phyloP scores from a whole-genome alignment of 1,140 invertebrate genomes.

The Prorops nasuta region DNA sequence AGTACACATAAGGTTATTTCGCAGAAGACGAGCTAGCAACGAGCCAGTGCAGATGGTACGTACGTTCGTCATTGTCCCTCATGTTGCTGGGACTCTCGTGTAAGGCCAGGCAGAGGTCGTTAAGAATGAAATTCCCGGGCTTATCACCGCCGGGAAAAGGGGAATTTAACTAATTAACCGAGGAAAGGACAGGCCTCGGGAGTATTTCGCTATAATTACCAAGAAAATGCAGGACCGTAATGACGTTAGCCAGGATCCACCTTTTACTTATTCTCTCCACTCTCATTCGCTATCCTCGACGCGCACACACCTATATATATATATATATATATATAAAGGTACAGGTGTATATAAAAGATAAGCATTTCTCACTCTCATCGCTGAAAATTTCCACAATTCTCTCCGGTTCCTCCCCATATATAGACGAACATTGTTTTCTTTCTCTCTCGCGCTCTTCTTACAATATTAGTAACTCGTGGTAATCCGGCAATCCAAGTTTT shows the following conservation, averaged over 20 bases:
- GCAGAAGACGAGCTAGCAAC: background rate
- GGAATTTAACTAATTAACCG: slow-evolving; percentile 37
- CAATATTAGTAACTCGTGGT: no score
- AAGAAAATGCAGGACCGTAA: slow-evolving; percentile 22
- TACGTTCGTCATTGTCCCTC: slow-evolving; percentile 31
- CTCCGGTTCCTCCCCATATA: no score
- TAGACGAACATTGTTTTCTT: no score
- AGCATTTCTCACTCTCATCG: background rate
- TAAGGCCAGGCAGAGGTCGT: slow-evolving; percentile 21
- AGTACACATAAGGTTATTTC: background rate
- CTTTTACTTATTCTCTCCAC: slow-evolving; percentile 5
- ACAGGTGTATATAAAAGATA: no score
- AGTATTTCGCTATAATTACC: slow-evolving; percentile 27
- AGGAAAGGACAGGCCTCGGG: slow-evolving; percentile 29
- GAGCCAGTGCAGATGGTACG: background rate
- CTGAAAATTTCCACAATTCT: background rate
- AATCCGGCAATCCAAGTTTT: slow-evolving; percentile 42
- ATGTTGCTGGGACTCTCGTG: slow-evolving; percentile 17
- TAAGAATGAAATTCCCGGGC: slow-evolving; percentile 33
- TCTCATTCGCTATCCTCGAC: background rate
- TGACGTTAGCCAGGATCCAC: slow-evolving; percentile 19
- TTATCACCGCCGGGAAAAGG: slow-evolving; percentile 28
- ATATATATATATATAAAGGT: no score
- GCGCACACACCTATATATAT: no score
- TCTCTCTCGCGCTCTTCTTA: no score